Evolutionary conservation across 1,140 invertebrate genomes (phyloP).

Genomic region (Cecropterus lyciades): DNA sequence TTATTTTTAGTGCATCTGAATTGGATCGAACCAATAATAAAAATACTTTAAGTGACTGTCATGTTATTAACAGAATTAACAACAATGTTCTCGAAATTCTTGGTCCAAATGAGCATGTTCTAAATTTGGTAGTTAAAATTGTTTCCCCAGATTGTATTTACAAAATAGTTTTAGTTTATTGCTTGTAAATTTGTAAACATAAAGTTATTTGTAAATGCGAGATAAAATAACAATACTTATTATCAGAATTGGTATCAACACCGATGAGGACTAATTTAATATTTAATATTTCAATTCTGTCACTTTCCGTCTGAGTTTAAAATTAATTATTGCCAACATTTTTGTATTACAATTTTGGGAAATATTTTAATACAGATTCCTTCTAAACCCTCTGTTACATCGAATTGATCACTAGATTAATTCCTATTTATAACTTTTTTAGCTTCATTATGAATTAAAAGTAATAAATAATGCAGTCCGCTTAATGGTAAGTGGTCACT

Average conservation of each 20-base stretch:
- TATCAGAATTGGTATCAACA: neutral
- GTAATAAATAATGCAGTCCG: too few relatives aligned
- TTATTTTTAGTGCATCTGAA: neutral
- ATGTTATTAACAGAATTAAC: neutral
- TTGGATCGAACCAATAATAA: neutral
- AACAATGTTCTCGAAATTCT: too few relatives aligned
- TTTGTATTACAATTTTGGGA: slow-evolving; percentile 2
- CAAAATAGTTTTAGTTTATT: too few relatives aligned
- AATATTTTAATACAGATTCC: neutral
- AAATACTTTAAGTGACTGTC: neutral
- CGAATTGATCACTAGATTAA: neutral
- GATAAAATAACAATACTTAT: too few relatives aligned
- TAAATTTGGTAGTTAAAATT: too few relatives aligned
- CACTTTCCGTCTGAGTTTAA: slow-evolving; percentile 7
- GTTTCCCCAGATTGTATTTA: too few relatives aligned
- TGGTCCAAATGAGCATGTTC: too few relatives aligned
- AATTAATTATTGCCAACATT: slow-evolving; percentile 14
- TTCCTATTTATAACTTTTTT: too few relatives aligned
- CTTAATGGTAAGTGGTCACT: too few relatives aligned
- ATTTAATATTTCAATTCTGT: slow-evolving; percentile 5
- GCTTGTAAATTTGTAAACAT: too few relatives aligned
- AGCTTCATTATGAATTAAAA: too few relatives aligned
- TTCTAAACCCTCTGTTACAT: neutral
- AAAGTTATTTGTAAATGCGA: too few relatives aligned
- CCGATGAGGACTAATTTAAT: neutral